Conservation (phyloP, 2,888 invertebrate genomes). For the Nysson spinosus region DNA sequence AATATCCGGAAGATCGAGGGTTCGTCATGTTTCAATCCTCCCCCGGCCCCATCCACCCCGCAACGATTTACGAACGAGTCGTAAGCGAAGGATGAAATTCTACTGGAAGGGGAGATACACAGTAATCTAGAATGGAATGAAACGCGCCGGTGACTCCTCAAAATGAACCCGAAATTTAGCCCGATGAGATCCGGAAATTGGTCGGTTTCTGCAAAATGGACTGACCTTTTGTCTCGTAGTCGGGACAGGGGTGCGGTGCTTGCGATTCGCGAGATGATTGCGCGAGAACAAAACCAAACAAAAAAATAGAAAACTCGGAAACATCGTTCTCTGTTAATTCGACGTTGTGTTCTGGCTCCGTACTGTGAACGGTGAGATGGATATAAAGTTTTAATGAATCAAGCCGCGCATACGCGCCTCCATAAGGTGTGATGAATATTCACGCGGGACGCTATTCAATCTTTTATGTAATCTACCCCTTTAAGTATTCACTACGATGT, state of each 20-base stretch:
- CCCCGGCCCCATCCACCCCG: too few species aligned
- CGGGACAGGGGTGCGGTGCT: too few species aligned
- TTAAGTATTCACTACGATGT: too few species aligned
- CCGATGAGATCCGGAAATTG: not conserved
- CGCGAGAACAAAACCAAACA: not conserved
- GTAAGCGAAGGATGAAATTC: conserved; percentile 4
- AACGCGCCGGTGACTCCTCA: not conserved
- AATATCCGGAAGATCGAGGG: not conserved
- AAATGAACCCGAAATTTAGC: not conserved
- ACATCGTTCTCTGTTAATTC: not conserved
- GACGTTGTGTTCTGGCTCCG: not conserved
- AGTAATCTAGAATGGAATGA: not conserved
- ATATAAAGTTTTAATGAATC: not conserved
- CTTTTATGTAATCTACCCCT: too few species aligned
- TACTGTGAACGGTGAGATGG: not conserved
- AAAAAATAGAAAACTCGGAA: too few species aligned
- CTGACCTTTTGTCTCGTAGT: not conserved
- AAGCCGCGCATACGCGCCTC: too few species aligned
- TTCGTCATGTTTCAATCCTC: not conserved
- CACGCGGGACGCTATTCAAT: too few species aligned
- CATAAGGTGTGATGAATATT: too few species aligned
- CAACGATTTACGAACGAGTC: conserved; percentile 6
- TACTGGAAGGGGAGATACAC: too few species aligned
- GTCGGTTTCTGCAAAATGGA: not conserved
- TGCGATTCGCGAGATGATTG: not conserved